Base-by-base conservation (phyloP, 1,140 invertebrate species). In the Drosophila nigrodunni region DNA sequence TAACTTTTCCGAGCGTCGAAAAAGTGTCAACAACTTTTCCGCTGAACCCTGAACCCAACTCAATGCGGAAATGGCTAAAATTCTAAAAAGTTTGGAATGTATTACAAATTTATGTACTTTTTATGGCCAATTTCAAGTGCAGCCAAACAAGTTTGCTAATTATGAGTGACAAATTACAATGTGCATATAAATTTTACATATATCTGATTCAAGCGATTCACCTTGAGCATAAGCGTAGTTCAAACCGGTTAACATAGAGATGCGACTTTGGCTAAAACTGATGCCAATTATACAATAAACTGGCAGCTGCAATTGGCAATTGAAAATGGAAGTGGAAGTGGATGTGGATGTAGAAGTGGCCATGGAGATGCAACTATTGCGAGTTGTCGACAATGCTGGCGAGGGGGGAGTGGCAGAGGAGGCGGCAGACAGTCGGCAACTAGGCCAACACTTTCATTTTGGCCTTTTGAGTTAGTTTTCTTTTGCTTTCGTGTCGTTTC, bases 121-220 rank as follows among this genome's bases (percentile, higher is more conserved):
- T 35, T 34, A n/a, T 15, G 21, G 1, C 34, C 9, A 47, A 66
- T 21, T 59, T 55, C 79, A 82, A 82, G 79, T 82, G 78, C 82
- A 86, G 57, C 58, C 7, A 65, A 80, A 66, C 79, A 71, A 82
- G 82, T 83, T 87, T 77, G 34, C 67, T 77, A 82, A 87, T 80
- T 88, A 72, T 62, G 57, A 74, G 80, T 83, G 82, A 82, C 46
- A 75, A 71, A 64, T 62, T 69, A 43, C 50, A 47, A 30, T 25
- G 49, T 21, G 57, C 50, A 47, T 52, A 66, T 58, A 59, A 58
- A 66, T 37, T 50, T 50, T 50, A 46, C 62, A 74, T 52, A 13
- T 4, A 35, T 49, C 30, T 30, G 25, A 30, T 4, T 30, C 3
- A 30, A 46, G 13, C 46, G 54, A 62, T 49, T 66, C 68, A 76